Evolutionary conservation across 2,888 invertebrate genomes (phyloP).

Genomic region (Julus scanicus): DNA sequence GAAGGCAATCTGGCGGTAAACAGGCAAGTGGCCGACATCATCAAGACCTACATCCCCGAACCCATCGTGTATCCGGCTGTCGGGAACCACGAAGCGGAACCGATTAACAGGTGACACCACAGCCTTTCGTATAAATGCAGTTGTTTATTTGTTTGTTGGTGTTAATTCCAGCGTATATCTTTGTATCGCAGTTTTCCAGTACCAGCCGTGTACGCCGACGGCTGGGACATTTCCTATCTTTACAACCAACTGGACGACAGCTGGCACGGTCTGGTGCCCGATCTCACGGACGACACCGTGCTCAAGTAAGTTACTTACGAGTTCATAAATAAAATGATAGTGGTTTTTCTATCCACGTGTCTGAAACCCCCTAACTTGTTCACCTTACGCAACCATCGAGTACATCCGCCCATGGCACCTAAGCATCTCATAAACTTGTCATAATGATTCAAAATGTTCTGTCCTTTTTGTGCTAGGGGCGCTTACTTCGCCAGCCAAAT

Average conservation of each 20-base stretch:
- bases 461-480: conserved; percentile 67
- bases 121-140: no score
- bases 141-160: no score
- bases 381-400: no score
- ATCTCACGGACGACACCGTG: conserved; percentile 62
- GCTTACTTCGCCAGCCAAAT: conserved; percentile 93
- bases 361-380: no score
- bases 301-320: conserved; percentile 24
- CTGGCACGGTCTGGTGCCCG: conserved; percentile 92
- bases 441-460: not conserved
- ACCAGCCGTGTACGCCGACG: conserved; percentile 71
- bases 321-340: no score
- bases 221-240: conserved; percentile 88
- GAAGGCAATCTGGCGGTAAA: conserved; percentile 85
- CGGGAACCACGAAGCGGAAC: conserved; percentile 96
- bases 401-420: no score
- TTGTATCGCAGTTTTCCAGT: conserved; percentile 48
- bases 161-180: no score
- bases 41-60: conserved; percentile 88
- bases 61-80: conserved; percentile 88
- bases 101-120: conserved; percentile 94
- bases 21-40: conserved; percentile 85
- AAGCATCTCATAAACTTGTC: not conserved
- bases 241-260: conserved; percentile 89
- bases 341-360: no score